These are phyloP conservation scores for Cepaea hortensis DNA, from an alignment of 2,888 invertebrate species.

Conservation along the genomic window DNA sequence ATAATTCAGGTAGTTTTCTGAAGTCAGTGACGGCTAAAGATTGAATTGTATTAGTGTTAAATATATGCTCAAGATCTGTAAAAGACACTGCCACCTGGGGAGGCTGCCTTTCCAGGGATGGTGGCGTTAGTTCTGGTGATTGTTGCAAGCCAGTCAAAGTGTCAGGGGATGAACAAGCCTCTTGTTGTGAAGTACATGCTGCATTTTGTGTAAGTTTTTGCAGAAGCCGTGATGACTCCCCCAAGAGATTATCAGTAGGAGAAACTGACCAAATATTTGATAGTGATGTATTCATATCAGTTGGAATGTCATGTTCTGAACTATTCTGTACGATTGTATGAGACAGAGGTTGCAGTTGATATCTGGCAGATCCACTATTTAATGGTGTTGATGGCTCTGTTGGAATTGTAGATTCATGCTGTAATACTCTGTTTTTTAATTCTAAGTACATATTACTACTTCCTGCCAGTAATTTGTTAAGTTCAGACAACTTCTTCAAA, in stretches of 20 bases:
- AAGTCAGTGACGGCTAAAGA: no score
- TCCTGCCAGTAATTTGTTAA: background rate
- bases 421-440: background rate
- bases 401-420: background rate
- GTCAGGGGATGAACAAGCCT: background rate
- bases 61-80: no score
- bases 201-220: background rate
- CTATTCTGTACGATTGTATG: background rate
- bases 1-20: no score
- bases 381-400: background rate
- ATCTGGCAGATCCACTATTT: background rate
- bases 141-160: background rate
- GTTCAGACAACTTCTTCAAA: constrained; percentile 9
- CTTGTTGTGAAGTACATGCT: background rate
- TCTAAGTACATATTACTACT: background rate
- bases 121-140: no score
- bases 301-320: background rate
- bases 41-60: no score
- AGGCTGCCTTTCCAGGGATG: no score
- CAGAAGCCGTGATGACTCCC: no score
- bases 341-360: background rate
- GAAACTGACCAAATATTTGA: no score
- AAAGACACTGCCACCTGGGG: no score
- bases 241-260: no score
- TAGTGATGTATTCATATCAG: no score